Evolutionary conservation across 2,888 invertebrate species (phyloP), one percentile per base, ranked within the genome.

Genomic region (Pristionchus fissidentatus): DNA sequence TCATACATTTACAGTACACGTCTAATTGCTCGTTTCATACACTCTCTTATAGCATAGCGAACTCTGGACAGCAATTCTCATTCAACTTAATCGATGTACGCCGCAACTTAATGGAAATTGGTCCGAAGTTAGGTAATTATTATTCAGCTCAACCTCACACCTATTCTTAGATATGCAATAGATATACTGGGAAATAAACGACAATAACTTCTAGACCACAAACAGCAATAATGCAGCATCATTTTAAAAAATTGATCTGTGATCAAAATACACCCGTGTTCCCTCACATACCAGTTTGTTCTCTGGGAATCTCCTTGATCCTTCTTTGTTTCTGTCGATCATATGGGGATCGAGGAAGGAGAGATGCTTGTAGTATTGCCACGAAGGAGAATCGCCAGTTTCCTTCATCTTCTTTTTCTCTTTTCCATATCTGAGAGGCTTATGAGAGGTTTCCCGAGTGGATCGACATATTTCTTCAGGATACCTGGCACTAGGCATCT

Each of bases 281-380:
- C n/a, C n/a, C n/a, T n/a, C n/a, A 60, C 78, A 4, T 29, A 80
- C 80, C 43, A 80, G 46, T 62, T 80, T 60, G 10, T 41, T 80
- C 2, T 80, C 80, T 19, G 60, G 22, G 22, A 29, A 60, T 22
- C 32, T 29, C 46, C 35, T 38, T n/a, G n/a, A n/a, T 8, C 49
- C 43, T 19, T 80, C 73, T 52, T 82, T 66, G 10, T 49, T 29
- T 8, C 91, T 84, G 81, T 91, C 91, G 15, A 87, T 85, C 90
- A 91, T 91, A 81, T 90, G 89, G 0, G 91, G 90, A 83, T 91
- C 90, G n/a, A 91, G 86, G 81, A 91, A 91, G n/a, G 77, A 83
- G 10, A 91, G 85, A 81, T 89, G 88, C 84, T 91, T 89, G 82
- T 85, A 90, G 75, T 90, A 90, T 62, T 90, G 90, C 90, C 90